Conservation (phyloP, 2,797 vertebrate species). For the Lepus townsendii region DNA sequence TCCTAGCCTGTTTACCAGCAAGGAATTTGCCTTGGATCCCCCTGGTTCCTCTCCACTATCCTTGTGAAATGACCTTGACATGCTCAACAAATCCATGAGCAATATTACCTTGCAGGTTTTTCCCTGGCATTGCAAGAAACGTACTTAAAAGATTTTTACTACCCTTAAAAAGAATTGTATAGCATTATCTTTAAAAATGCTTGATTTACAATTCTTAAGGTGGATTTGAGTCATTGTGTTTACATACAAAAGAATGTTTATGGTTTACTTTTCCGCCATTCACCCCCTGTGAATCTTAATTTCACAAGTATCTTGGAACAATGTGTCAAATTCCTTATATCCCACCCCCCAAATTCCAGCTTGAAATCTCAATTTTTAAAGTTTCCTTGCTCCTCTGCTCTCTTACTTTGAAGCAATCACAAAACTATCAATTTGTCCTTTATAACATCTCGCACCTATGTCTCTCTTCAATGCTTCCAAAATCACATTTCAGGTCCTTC, state of each 20-base stretch:
- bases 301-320: not conserved
- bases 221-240: not conserved
- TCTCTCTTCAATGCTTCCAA: not conserved
- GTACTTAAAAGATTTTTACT: constrained; percentile 9
- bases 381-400: not conserved
- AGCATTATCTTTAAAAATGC: constrained; percentile 44
- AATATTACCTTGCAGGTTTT: constrained; percentile 47
- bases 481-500: not conserved
- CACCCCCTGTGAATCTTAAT: constrained; percentile 23
- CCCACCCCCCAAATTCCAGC: not conserved
- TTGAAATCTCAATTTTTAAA: constrained; percentile 44
- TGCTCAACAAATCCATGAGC: constrained; percentile 62
- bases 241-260: not conserved
- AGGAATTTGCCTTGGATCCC: constrained; percentile 64
- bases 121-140: not conserved
- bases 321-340: constrained; percentile 47
- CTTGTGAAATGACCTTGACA: constrained; percentile 74
- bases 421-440: constrained; percentile 33
- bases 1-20: constrained; percentile 49
- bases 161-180: constrained; percentile 49
- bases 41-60: constrained; percentile 70
- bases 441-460: not conserved
- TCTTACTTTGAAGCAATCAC: constrained; percentile 47
- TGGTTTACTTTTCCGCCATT: not conserved
- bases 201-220: constrained; percentile 47